Base-by-base conservation (phyloP, 2,888 invertebrate genomes). In the Scaptomyza flava region DNA sequence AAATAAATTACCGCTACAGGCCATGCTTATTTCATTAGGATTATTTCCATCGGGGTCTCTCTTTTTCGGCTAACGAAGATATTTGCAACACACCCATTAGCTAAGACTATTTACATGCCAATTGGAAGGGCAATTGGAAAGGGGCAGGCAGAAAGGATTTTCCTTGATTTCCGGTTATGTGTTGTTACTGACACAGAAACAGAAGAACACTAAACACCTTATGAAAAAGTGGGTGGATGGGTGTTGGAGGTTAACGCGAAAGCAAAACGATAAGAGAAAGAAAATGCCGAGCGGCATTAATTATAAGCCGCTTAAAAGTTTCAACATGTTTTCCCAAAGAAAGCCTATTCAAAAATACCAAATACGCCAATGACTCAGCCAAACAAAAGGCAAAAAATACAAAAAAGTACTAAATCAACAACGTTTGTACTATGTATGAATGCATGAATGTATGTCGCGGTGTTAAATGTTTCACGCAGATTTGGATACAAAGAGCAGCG, bases 1-100 rank as follows among this genome's bases (percentile, higher is more conserved):
- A 87, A 87, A 89, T 89, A 89, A 87, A 89, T 87, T 89, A 89
- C 85, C 75, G 87, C 89, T 89, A 72, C 73, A 85, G 89, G 82
- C 81, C 88, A 83, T 84, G 87, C 88, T 83, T 83, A 88, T 86
- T 83, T 88, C 88, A 83, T 83, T 88, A 88, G 82, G 82, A 83
- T 83, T 83, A 83, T 87, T 87, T 86, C 73, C 72, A 70, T n/a
- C 57, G 65, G 67, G 77, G 61, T 43, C 30, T 36, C 51, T 38
- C 36, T 36, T 27, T 36, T 57, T 38, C 38, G 54, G 57, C 62
- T 52, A 57, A 50, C 43, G 38, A 57, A 56, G 51, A 68, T 48
- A 47, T 33, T 54, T 54, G 51, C 62, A 48, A 33, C 48, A 31
- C 54, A 60, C 43, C 33, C 48, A 60, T 42, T 71, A 14, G 38